phyloP scores from a whole-genome alignment of 2,113 vertebrate genomes.

The Lagopus leucura region DNA sequence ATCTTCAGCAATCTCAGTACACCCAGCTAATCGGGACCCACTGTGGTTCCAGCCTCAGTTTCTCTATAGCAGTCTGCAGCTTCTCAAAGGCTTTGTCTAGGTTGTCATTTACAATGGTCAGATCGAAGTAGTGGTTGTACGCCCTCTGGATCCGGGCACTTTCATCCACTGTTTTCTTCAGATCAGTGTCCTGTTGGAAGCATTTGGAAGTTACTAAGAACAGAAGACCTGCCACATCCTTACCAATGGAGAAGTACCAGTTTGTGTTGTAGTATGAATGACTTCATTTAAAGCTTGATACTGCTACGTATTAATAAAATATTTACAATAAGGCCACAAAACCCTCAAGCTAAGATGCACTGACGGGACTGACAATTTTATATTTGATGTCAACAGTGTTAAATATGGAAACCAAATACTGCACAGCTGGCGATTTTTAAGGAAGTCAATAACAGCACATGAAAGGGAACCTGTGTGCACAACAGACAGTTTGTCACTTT shows the following conservation, averaged over 20 bases:
- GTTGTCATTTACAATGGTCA: conserved; percentile 96
- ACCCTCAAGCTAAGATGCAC: neutral
- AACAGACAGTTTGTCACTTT: accelerated
- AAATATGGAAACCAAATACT: neutral
- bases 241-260: neutral
- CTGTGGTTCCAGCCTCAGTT: conserved; percentile 88
- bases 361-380: neutral
- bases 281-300: neutral
- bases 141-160: conserved; percentile 93
- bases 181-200: conserved; percentile 88
- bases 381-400: neutral
- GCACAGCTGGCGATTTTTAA: neutral
- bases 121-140: conserved; percentile 97
- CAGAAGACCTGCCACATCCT: neutral
- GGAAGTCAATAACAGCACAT: accelerated
- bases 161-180: conserved; percentile 98
- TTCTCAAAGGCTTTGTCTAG: conserved; percentile 97
- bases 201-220: neutral
- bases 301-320: no score
- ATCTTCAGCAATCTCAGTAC: conserved; percentile 80
- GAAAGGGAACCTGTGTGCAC: neutral
- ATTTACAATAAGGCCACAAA: neutral
- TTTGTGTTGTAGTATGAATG: neutral
- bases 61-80: conserved; percentile 90
- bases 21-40: conserved; percentile 99